A percentile compares a stretch with the other conserved stretches of the same genome.
Conservation (phyloP, 2,797 vertebrate species). For the Buphagus erythrorhynchus region DNA sequence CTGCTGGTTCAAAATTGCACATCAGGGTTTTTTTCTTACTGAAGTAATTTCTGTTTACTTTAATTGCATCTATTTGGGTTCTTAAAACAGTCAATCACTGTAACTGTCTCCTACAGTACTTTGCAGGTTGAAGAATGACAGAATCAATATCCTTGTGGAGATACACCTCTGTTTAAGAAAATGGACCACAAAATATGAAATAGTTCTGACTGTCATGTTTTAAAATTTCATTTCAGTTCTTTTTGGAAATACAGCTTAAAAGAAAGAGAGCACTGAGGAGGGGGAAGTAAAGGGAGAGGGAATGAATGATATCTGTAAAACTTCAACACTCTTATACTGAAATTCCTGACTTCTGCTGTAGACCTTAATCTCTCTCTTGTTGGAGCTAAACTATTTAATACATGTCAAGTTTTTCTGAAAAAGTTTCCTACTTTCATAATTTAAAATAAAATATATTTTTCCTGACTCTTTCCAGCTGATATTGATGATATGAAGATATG, state of each 20-base stretch:
- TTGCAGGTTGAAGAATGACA: background rate
- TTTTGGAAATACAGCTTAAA: background rate
- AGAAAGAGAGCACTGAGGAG: background rate
- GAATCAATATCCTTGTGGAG: background rate
- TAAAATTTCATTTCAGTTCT: background rate
- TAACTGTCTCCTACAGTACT: background rate
- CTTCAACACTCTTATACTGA: background rate
- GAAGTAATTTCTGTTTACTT: background rate
- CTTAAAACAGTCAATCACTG: background rate
- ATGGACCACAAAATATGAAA: background rate
- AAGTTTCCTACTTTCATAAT: background rate
- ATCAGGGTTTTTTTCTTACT: background rate
- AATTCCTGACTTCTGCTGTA: background rate
- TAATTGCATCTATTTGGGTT: background rate
- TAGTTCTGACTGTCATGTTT: background rate
- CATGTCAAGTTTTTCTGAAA: background rate
- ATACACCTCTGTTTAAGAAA: background rate
- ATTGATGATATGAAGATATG: constrained; percentile 94
- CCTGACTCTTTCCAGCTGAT: constrained; percentile 82
- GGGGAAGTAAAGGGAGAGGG: background rate
- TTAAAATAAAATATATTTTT: background rate
- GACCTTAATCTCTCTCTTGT: background rate
- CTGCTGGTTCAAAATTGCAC: background rate
- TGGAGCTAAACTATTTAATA: background rate
- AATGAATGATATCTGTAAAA: background rate